phyloP scores from a whole-genome alignment of 2,888 invertebrate species.

The Agapostemon virescens region DNA sequence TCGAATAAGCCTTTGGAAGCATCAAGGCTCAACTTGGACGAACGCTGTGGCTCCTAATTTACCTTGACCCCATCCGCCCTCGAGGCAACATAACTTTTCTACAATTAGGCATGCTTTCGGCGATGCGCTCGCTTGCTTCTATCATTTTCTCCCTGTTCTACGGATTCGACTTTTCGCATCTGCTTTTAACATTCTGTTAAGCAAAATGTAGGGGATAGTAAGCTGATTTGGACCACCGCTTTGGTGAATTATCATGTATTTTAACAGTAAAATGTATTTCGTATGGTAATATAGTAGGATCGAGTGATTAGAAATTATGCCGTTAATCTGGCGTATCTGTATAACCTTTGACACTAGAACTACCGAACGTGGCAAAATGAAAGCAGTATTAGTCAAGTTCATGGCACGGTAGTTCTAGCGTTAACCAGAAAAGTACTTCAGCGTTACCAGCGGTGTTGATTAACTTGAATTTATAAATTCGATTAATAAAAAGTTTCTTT shows the following conservation, averaged over 20 bases:
- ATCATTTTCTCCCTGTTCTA: neutral
- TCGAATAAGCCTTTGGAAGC: slow-evolving; percentile 24
- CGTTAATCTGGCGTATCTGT: too few relatives aligned
- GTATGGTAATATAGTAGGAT: neutral
- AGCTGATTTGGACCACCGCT: neutral
- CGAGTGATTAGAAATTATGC: neutral
- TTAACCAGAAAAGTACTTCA: too few relatives aligned
- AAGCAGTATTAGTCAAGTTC: too few relatives aligned
- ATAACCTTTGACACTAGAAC: too few relatives aligned
- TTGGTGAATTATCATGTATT: neutral
- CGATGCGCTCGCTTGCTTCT: slow-evolving; percentile 15
- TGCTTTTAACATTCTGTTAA: neutral
- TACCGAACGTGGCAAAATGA: too few relatives aligned
- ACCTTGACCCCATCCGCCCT: neutral
- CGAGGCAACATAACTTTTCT: slow-evolving; percentile 22
- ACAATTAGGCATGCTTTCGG: slow-evolving; percentile 28
- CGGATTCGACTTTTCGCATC: neutral
- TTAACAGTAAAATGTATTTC: neutral
- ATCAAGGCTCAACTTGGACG: slow-evolving; percentile 15
- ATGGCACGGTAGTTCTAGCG: too few relatives aligned
- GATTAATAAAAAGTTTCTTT: too few relatives aligned
- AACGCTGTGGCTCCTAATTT: slow-evolving; percentile 9
- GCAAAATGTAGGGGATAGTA: neutral
- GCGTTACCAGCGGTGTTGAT: too few relatives aligned
- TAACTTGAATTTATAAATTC: too few relatives aligned